Evolutionary conservation across 2,888 invertebrate genomes (phyloP).

Genomic region (Charanyca ferruginea): DNA sequence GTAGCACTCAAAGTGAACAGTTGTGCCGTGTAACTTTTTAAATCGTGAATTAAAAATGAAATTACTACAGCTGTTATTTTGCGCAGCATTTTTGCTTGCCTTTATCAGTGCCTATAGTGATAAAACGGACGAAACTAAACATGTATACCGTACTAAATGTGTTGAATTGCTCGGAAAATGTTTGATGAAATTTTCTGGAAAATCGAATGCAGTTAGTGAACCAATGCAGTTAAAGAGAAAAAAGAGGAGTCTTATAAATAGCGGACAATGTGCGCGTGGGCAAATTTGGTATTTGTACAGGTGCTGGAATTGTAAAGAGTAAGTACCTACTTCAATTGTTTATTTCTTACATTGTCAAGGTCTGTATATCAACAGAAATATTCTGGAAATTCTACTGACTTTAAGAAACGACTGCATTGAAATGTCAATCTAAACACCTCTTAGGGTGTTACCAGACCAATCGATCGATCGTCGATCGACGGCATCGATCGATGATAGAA

Average conservation of each 20-base stretch:
- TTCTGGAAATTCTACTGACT: too few species aligned
- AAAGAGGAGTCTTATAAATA: constrained; percentile 32
- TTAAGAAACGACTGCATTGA: too few species aligned
- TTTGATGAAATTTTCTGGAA: constrained; percentile 14
- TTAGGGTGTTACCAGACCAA: too few species aligned
- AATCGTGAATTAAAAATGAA: constrained; percentile 32
- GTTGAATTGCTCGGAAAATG: constrained; percentile 15
- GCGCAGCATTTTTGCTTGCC: constrained; percentile 11
- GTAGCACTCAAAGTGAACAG: constrained; percentile 1
- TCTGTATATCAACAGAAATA: too few species aligned
- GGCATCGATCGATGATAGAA: too few species aligned
- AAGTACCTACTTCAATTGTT: too few species aligned
- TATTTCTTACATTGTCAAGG: too few species aligned
- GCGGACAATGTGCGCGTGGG: constrained; percentile 25
- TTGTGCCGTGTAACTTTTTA: constrained; percentile 8
- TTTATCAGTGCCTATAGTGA: background rate
- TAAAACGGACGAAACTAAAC: background rate
- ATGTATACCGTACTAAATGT: constrained; percentile 28
- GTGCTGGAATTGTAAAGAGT: constrained; percentile 42
- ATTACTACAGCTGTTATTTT: background rate
- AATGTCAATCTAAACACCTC: too few species aligned
- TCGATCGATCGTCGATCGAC: too few species aligned
- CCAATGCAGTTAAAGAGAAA: background rate
- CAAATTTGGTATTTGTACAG: constrained; percentile 22
- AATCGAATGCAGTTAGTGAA: background rate